phyloP scores from a whole-genome alignment of 2,888 invertebrate species.

The Disparrhopalites patrizii region DNA sequence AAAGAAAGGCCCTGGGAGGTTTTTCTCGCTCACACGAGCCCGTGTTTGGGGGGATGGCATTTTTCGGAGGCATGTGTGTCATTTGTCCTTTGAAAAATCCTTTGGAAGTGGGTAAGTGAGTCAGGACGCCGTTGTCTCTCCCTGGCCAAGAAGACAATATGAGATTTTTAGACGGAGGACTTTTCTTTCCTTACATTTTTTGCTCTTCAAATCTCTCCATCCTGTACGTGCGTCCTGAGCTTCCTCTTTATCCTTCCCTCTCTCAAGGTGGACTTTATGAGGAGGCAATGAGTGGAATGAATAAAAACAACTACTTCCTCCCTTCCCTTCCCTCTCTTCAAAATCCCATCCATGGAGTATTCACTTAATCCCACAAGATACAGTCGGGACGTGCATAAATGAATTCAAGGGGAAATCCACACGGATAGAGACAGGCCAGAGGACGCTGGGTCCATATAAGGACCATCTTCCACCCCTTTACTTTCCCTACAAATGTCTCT shows the following conservation, averaged over 20 bases:
- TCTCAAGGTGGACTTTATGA: slow-evolving; percentile 14
- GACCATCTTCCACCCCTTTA: not conserved
- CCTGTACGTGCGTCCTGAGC: too few species aligned
- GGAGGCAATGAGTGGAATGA: slow-evolving; percentile 20
- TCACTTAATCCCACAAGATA: slow-evolving; percentile 28
- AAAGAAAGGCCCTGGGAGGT: too few species aligned
- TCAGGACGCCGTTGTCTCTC: too few species aligned
- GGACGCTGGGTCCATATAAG: not conserved
- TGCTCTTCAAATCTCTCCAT: too few species aligned
- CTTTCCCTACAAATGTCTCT: slow-evolving; percentile 12
- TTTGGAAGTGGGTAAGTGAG: too few species aligned
- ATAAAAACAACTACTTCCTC: slow-evolving; percentile 18
- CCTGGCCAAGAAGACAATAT: too few species aligned
- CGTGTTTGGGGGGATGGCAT: not conserved
- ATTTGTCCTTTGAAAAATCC: too few species aligned
- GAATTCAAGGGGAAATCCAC: slow-evolving; percentile 22
- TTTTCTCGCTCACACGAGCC: too few species aligned
- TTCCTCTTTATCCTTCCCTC: too few species aligned
- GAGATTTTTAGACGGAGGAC: too few species aligned
- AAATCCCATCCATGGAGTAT: slow-evolving; percentile 27
- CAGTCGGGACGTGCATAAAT: slow-evolving; percentile 26
- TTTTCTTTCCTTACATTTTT: too few species aligned
- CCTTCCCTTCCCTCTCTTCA: slow-evolving; percentile 19
- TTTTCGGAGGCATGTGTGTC: not conserved
- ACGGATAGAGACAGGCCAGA: not conserved